Conservation (phyloP, 2,797 vertebrate genomes). For the Cephalopachus bancanus region DNA sequence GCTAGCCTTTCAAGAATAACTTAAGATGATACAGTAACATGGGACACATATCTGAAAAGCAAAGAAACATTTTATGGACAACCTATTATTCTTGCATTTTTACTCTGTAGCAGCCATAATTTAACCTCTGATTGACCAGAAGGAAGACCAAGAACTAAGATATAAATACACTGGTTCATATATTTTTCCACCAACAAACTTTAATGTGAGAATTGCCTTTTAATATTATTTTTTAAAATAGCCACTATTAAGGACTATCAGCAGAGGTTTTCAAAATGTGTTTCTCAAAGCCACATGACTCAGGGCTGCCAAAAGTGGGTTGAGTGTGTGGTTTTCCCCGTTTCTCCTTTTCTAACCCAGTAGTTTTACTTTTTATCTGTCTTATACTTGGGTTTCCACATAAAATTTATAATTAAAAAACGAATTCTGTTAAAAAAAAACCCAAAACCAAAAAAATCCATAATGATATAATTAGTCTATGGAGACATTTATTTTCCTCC, state of each 20-base stretch:
- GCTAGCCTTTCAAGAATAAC: constrained; percentile 48
- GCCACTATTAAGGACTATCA: background rate
- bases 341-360: background rate
- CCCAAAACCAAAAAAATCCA: background rate
- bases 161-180: constrained; percentile 37
- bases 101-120: constrained; percentile 32
- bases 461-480: background rate
- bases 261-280: background rate
- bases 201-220: constrained; percentile 9
- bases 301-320: background rate
- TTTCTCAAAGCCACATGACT: background rate
- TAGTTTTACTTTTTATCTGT: background rate
- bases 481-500: background rate
- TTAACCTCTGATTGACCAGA: constrained; percentile 21
- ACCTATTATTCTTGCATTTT: background rate
- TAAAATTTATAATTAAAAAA: constrained; percentile 10
- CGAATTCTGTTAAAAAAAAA: background rate
- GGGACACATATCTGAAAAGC: background rate
- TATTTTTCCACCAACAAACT: background rate
- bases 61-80: background rate
- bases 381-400: constrained; percentile 28
- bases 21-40: background rate
- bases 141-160: background rate
- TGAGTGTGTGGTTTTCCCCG: too few relatives aligned
- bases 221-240: background rate